Base-by-base conservation (phyloP, 2,797 vertebrate genomes). In the Catamblyrhynchus diadema region DNA sequence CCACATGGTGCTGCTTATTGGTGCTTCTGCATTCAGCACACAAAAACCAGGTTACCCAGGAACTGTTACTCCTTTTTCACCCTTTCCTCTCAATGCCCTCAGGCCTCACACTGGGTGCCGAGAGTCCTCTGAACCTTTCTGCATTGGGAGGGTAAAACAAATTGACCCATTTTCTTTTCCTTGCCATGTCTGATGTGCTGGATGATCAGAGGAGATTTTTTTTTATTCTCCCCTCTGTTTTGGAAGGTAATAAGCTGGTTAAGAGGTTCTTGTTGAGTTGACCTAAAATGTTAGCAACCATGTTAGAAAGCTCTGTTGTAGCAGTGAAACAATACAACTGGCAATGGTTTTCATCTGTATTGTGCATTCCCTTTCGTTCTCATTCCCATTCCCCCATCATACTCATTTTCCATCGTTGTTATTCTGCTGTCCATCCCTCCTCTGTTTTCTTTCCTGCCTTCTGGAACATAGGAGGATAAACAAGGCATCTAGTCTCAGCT, bases 41-140 rank as follows among this genome's bases (percentile, higher is more conserved):
- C 42, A 65, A 18, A 35, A 48, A 35, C 4, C 53, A 57, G 37
- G 35, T 74, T 66, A 42, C 14, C 69, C 51, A 15, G 61, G 70
- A 66, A 3, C 37, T 59, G 32, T 27, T 44, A 27, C 1, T 84
- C 18, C 44, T 74, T 74, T 50, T 44, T 32, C 18, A 59, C 18
- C 51, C 61, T 44, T 44, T 74, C 37, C 37, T 19, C 32, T 59
- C 4, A 0, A 19, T 66, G 51, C 22, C 61, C 51, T 66, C 44
- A 35, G 81, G 61, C 32, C 3, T 9, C 27, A 42, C 12, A 5
- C 8, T 37, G 4, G 27, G 32, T 0, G 0, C 61, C 18, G 18
- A 10, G 24, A 87, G 71, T 69, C 16, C 23, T 37, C 7, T 50
- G 33, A 59, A 30, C 11, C 8, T 37, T 44, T 57, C 37, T 44